These are phyloP conservation scores for Passerculus sandwichensis DNA, from an alignment of 2,797 vertebrate species.

Conservation along the genomic window DNA sequence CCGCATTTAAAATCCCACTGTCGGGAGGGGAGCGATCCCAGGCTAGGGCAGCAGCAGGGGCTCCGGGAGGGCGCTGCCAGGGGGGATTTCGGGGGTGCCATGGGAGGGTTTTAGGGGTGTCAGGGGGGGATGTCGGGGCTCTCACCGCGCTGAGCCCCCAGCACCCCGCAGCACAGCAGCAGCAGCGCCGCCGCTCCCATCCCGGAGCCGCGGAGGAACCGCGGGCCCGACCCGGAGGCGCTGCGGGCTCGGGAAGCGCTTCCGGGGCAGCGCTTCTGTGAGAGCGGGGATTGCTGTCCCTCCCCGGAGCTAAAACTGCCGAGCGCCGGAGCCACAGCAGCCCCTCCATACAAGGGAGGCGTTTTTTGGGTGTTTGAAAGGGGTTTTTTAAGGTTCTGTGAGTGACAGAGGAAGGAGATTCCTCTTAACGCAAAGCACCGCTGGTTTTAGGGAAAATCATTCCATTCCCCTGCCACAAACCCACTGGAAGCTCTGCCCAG, in stretches of 20 bases:
- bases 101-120: no score
- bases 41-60: accelerated
- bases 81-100: no score
- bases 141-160: not conserved
- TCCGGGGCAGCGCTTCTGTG: accelerated
- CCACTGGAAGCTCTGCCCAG: accelerated
- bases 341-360: accelerated
- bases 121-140: not conserved
- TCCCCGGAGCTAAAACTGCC: accelerated
- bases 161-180: not conserved
- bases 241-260: not conserved
- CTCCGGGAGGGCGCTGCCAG: no score
- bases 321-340: not conserved
- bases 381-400: accelerated
- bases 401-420: not conserved
- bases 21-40: not conserved
- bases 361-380: accelerated
- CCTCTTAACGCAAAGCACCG: accelerated
- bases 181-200: accelerated
- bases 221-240: not conserved
- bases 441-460: no score
- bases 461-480: accelerated
- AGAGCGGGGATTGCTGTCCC: not conserved
- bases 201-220: not conserved
- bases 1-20: accelerated